Conservation (phyloP, 2,113 vertebrate species). For the Monopterus albus region DNA sequence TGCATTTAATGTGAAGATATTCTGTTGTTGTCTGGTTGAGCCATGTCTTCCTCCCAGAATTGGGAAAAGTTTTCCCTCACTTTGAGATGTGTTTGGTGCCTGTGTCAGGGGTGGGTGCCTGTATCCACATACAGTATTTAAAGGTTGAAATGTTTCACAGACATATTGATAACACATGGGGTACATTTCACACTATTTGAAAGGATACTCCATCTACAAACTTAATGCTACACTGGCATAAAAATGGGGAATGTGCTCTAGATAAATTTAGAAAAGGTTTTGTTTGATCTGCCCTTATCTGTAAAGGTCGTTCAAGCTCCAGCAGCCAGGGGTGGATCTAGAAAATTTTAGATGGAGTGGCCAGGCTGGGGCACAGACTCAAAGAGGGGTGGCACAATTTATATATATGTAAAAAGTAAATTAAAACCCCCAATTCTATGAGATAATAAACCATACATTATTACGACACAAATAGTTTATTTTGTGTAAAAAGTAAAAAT, state of each 20-base stretch:
- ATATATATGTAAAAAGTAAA: too few species aligned
- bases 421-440: too few species aligned
- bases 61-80: too few species aligned
- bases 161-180: neutral
- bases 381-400: too few species aligned
- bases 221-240: neutral
- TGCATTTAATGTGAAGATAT: slow-evolving; percentile 11
- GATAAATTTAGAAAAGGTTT: neutral
- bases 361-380: too few species aligned
- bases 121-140: neutral
- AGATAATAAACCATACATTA: too few species aligned
- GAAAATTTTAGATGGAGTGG: too few species aligned
- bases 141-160: neutral
- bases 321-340: too few species aligned
- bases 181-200: neutral
- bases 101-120: slow-evolving; percentile 1
- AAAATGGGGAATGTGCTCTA: neutral
- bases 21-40: slow-evolving; percentile 7
- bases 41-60: too few species aligned
- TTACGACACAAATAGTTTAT: too few species aligned
- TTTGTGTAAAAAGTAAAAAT: too few species aligned
- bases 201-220: neutral
- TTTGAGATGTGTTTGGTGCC: neutral
- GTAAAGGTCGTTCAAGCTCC: neutral
- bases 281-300: neutral